Evolutionary conservation across 2,797 vertebrate genomes (phyloP).

Genomic region (Manis javanica): DNA sequence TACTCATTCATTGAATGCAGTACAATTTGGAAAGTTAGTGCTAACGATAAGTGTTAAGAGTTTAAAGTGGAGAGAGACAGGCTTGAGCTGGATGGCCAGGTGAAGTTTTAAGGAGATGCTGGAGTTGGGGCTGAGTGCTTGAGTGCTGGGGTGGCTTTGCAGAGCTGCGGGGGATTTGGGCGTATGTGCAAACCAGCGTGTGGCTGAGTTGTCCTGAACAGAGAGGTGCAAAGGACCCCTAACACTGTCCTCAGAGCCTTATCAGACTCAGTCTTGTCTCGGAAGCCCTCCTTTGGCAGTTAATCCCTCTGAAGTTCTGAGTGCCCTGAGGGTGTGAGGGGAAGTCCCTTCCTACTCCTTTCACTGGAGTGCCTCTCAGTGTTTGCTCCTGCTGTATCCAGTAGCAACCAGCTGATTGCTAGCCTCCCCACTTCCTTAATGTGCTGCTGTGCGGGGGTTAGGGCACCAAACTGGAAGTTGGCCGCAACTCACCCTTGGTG

Average conservation of each 20-base stretch:
- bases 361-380: background rate
- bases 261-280: background rate
- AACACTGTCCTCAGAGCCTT: background rate
- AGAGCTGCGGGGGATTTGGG: background rate
- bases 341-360: background rate
- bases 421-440: background rate
- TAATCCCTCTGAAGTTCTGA: background rate
- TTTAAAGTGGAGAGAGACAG: background rate
- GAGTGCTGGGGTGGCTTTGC: background rate
- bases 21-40: background rate
- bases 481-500: background rate
- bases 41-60: background rate
- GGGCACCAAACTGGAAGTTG: slow-evolving; percentile 48
- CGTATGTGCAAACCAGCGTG: background rate
- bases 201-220: background rate
- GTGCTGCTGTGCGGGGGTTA: background rate
- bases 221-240: background rate
- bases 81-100: background rate
- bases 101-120: background rate
- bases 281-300: background rate
- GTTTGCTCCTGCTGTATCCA: background rate
- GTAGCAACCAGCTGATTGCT: background rate
- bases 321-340: background rate
- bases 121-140: background rate
- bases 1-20: background rate